phyloP scores from a whole-genome alignment of 53 echinoderm and acorn worm genomes.

The Holothuria leucospilota region DNA sequence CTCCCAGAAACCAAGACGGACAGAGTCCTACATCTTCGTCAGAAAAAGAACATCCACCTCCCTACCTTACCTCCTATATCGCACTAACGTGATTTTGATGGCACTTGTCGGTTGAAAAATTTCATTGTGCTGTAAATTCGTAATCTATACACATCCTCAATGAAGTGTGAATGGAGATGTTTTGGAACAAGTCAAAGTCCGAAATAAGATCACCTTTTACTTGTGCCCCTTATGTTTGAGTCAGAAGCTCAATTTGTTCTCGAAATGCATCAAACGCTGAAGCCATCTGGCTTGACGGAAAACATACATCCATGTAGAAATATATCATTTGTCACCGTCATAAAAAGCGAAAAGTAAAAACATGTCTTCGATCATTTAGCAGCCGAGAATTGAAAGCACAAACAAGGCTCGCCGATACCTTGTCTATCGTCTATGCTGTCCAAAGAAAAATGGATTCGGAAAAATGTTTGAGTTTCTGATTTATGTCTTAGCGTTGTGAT shows the following conservation, averaged over 20 bases:
- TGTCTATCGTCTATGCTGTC: too few relatives aligned
- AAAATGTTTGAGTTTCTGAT: slow-evolving; percentile 48
- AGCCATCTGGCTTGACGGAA: slow-evolving; percentile 46
- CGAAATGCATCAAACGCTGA: slow-evolving; percentile 12
- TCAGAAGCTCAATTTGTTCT: slow-evolving; percentile 27
- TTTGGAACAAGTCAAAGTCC: neutral
- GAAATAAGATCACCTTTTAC: slow-evolving; percentile 12
- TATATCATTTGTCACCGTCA: slow-evolving; percentile 37
- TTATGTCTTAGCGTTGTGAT: slow-evolving; percentile 26
- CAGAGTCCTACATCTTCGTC: neutral
- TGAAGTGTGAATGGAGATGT: slow-evolving; percentile 26
- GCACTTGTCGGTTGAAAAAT: slow-evolving; percentile 9
- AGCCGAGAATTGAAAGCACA: slow-evolving; percentile 32
- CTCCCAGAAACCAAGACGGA: too few relatives aligned
- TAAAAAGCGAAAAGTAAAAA: slow-evolving; percentile 32
- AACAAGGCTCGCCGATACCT: slow-evolving; percentile 2
- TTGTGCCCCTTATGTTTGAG: slow-evolving; percentile 6
- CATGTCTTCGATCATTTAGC: slow-evolving; percentile 27
- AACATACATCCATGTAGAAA: slow-evolving; percentile 26
- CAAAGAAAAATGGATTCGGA: slow-evolving; percentile 29
- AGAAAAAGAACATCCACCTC: slow-evolving; percentile 21
- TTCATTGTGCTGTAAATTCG: slow-evolving; percentile 4
- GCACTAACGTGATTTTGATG: slow-evolving; percentile 22
- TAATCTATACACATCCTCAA: slow-evolving; percentile 20
- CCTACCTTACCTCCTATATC: neutral